Evolutionary conservation across 2,888 invertebrate species (phyloP).

Genomic region (Zygogramma bicolorata): DNA sequence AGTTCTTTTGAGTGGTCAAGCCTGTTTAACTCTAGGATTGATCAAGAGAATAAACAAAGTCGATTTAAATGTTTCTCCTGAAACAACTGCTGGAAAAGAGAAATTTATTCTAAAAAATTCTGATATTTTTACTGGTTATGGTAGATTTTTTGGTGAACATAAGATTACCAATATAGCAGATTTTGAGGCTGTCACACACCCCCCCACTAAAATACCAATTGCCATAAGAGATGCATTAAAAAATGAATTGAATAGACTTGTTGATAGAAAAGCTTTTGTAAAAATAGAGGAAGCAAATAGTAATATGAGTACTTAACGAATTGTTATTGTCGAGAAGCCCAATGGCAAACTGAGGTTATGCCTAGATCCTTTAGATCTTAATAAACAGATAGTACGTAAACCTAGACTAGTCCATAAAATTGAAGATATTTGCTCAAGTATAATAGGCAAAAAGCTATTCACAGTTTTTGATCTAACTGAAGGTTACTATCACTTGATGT

Average conservation of each 20-base stretch:
- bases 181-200: conserved; percentile 22
- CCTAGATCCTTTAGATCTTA: conserved; percentile 25
- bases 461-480: conserved; percentile 27
- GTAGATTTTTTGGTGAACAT: conserved; percentile 11
- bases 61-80: conserved; percentile 3
- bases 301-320: conserved; percentile 36
- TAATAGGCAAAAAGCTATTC: conserved; percentile 27
- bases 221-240: conserved; percentile 18
- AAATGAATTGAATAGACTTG: conserved; percentile 27
- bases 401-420: conserved; percentile 18
- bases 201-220: conserved; percentile 27
- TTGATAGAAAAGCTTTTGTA: conserved; percentile 30
- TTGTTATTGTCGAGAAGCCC: conserved; percentile 36
- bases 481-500: conserved; percentile 13
- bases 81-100: not conserved
- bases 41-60: conserved; percentile 9
- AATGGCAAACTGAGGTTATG: conserved; percentile 32
- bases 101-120: too few species aligned
- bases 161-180: conserved; percentile 15
- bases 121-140: conserved; percentile 22
- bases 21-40: conserved; percentile 23
- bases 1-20: conserved; percentile 22
- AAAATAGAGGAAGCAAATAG: conserved; percentile 34
- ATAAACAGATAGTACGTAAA: conserved; percentile 30
- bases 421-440: conserved; percentile 32